Conservation (phyloP, 2,797 vertebrate species). For the Pagetopsis macropterus region DNA sequence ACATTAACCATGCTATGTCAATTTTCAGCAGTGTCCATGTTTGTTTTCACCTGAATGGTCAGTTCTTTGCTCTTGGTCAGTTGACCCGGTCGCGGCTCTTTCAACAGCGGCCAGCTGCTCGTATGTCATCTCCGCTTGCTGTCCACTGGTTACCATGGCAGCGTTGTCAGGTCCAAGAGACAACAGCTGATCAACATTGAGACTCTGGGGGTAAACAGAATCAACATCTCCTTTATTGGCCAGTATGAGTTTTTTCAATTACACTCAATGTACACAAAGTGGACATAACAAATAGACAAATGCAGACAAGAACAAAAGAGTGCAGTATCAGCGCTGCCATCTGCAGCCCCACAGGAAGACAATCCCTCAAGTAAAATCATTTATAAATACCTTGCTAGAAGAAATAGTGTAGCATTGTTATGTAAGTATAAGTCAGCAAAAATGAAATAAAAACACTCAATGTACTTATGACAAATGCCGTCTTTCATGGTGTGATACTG, state of each 20-base stretch:
- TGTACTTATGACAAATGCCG: no score
- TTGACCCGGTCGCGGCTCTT: constrained; percentile 24
- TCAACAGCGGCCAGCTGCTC: constrained; percentile 61
- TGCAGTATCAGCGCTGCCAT: no score
- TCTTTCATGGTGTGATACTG: not conserved
- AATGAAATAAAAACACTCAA: not conserved
- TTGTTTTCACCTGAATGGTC: constrained; percentile 34
- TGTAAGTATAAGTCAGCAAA: no score
- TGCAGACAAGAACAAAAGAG: no score
- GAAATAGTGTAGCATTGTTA: no score
- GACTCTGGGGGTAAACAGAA: constrained; percentile 45
- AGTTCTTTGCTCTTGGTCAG: fast-evolving
- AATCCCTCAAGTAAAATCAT: not conserved
- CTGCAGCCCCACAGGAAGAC: not conserved
- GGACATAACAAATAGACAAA: no score
- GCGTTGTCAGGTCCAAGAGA: constrained; percentile 79
- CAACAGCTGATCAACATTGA: constrained; percentile 71
- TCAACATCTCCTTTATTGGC: not conserved
- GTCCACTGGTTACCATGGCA: constrained; percentile 68
- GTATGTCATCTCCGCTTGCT: constrained; percentile 42
- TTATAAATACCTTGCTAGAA: not conserved
- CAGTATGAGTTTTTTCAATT: not conserved
- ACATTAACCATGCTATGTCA: not conserved
- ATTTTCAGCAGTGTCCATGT: no score
- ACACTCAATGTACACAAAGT: no score